Percentiles rank a stretch among this genome's conserved stretches.
Conservation (phyloP, 2,797 vertebrate species). For the Gobio occitaniae region DNA sequence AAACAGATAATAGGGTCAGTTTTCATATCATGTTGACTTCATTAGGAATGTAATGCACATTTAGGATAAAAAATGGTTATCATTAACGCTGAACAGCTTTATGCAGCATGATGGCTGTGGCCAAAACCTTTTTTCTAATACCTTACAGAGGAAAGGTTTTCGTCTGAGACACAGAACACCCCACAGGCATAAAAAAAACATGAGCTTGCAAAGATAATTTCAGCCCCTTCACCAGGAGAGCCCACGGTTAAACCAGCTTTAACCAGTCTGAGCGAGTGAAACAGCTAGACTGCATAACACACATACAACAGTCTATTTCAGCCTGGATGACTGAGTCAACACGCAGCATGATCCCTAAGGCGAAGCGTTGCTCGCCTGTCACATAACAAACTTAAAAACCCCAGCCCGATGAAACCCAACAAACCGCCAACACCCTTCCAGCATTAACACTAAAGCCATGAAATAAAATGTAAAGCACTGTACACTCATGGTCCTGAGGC, state of each 20-base stretch:
- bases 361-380: background rate
- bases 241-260: constrained; percentile 36
- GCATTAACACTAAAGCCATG: background rate
- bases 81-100: constrained; percentile 8
- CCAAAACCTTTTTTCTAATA: background rate
- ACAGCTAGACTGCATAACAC: background rate
- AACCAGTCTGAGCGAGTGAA: constrained; percentile 33
- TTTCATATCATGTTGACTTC: background rate
- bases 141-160: background rate
- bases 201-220: constrained; percentile 41
- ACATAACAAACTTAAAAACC: background rate
- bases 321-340: constrained; percentile 5
- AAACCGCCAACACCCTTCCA: background rate
- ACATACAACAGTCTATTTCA: constrained; percentile 27
- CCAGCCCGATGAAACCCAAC: background rate
- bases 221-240: constrained; percentile 36
- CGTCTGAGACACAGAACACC: constrained; percentile 13
- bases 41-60: background rate
- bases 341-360: background rate
- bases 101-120: background rate
- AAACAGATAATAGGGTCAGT: background rate
- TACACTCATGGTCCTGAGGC: constrained; percentile 8
- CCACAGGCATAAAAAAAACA: background rate
- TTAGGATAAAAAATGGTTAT: background rate
- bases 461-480: constrained; percentile 5